Evolutionary conservation across 1,140 invertebrate genomes (phyloP).

Genomic region (Pachypeltis micranthus): DNA sequence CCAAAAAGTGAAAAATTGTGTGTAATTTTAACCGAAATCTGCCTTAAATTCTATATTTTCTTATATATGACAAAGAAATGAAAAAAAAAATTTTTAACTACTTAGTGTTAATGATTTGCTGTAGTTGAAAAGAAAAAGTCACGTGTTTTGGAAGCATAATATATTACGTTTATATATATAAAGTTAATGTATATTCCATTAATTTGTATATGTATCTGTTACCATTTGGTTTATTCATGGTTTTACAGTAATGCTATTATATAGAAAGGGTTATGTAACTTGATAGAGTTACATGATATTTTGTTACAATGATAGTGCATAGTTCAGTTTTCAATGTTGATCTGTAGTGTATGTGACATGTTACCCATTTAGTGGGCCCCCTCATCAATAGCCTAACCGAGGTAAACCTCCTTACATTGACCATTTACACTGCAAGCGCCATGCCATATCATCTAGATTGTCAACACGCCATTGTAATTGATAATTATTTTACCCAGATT

Average conservation of each 20-base stretch:
- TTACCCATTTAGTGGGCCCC: constrained; percentile 23
- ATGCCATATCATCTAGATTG: constrained; percentile 12
- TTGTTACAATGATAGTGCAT: constrained; percentile 24
- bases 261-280: constrained; percentile 17
- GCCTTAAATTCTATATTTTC: constrained; percentile 53
- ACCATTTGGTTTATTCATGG: constrained; percentile 18
- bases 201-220: constrained; percentile 22
- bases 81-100: constrained; percentile 33
- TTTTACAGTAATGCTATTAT: constrained; percentile 23
- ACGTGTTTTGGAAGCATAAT: constrained; percentile 27
- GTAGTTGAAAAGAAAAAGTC: constrained; percentile 26
- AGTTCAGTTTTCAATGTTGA: constrained; percentile 28
- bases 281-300: constrained; percentile 19
- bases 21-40: constrained; percentile 50
- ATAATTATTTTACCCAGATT: not conserved
- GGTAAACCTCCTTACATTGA: constrained; percentile 11
- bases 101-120: constrained; percentile 28
- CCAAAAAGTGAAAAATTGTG: constrained; percentile 42
- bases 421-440: constrained; percentile 20
- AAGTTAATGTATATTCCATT: constrained; percentile 28
- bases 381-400: constrained; percentile 14
- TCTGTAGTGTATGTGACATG: constrained; percentile 26
- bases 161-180: constrained; percentile 32
- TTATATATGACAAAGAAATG: constrained; percentile 34
- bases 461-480: not conserved